These are phyloP conservation scores for Tricholaema leucomelas DNA, from an alignment of 2,113 vertebrate genomes.

Conservation along the genomic window DNA sequence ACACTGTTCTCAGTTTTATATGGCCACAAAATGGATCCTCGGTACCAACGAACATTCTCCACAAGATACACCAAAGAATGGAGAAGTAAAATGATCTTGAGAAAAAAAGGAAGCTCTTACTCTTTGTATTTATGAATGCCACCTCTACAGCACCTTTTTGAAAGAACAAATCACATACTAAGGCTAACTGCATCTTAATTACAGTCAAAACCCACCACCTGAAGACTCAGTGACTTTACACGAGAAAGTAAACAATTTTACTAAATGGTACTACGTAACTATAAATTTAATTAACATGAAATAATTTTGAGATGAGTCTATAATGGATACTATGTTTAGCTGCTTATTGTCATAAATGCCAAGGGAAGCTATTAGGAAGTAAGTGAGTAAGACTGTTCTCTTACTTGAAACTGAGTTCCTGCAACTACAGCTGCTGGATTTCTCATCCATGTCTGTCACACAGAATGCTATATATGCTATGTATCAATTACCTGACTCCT, in stretches of 20 bases:
- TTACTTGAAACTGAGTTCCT: background rate
- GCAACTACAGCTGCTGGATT: background rate
- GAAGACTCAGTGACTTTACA: conserved; percentile 35
- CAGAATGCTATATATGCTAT: background rate
- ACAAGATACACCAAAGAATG: background rate
- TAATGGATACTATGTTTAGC: background rate
- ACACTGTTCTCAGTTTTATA: background rate
- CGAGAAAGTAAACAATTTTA: conserved; percentile 58
- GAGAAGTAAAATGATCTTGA: background rate
- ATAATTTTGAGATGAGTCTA: conserved; percentile 49
- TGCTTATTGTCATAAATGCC: background rate
- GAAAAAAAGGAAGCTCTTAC: background rate
- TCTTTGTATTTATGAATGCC: background rate
- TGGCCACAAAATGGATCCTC: background rate
- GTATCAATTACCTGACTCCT: background rate
- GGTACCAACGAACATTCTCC: background rate
- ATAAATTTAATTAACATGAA: conserved; percentile 62
- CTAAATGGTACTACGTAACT: conserved; percentile 45
- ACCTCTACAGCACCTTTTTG: background rate
- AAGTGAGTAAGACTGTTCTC: background rate
- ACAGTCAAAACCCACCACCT: conserved; percentile 32
- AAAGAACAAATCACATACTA: conserved; percentile 30
- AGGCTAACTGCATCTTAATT: conserved; percentile 50
- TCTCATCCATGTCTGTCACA: background rate
- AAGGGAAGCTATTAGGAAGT: background rate